These are phyloP conservation scores for Eremophila alpestris DNA, from an alignment of 2,797 vertebrate species.

Conservation along the genomic window DNA sequence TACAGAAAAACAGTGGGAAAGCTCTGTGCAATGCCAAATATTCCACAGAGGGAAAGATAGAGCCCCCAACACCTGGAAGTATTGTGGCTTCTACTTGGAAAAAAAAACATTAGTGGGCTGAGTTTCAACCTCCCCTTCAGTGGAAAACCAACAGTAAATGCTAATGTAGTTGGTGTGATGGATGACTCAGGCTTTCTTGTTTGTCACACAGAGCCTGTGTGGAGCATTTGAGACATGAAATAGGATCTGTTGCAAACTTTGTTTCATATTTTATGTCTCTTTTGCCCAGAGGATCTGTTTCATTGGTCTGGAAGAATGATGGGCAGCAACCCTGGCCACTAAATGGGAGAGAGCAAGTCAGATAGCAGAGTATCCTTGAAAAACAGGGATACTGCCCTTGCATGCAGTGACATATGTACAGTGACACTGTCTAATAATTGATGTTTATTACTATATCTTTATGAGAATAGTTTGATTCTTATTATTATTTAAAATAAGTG, in stretches of 20 bases:
- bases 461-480: neutral
- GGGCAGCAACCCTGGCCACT: neutral
- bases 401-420: neutral
- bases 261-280: neutral
- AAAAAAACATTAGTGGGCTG: neutral
- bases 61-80: neutral
- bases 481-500: neutral
- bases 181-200: neutral
- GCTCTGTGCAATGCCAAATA: neutral
- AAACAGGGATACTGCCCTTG: neutral
- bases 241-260: neutral
- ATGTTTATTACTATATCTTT: neutral
- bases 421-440: neutral
- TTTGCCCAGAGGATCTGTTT: neutral
- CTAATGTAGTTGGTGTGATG: neutral
- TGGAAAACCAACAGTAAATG: neutral
- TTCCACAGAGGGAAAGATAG: neutral
- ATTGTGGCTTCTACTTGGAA: neutral
- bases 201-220: neutral
- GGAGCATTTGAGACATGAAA: neutral
- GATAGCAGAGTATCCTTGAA: neutral
- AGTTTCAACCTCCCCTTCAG: neutral
- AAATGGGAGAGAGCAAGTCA: rapidly evolving
- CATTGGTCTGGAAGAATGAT: neutral
- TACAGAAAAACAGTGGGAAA: neutral